Conservation (phyloP, 2,113 vertebrate species). For the Dendropsophus ebraccatus region DNA sequence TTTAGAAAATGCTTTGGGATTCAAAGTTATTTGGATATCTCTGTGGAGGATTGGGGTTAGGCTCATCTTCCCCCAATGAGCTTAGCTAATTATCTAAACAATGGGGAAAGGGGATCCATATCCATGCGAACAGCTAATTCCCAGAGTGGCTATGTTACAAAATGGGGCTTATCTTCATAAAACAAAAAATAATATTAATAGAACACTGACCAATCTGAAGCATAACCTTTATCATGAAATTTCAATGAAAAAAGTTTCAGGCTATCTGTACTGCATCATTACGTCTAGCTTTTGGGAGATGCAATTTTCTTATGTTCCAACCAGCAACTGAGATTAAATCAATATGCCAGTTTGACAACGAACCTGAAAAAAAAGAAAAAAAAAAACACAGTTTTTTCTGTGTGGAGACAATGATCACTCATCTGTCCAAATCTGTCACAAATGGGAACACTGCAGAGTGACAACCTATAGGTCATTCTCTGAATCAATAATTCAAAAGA, state of each 20-base stretch:
- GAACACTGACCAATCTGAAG: no score
- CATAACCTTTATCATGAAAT: no score
- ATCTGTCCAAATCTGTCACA: constrained; percentile 44
- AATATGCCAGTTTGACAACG: constrained; percentile 49
- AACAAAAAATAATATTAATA: no score
- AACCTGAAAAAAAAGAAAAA: background rate
- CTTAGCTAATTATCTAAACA: no score
- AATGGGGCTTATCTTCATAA: no score
- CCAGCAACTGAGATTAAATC: constrained; percentile 35
- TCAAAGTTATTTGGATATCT: no score
- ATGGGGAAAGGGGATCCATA: no score
- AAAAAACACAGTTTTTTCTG: constrained; percentile 41
- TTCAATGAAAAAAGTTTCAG: background rate
- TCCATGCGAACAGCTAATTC: no score
- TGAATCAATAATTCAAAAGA: constrained; percentile 52
- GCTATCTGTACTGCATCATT: background rate
- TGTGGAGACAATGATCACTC: constrained; percentile 47
- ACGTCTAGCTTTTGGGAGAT: constrained; percentile 8
- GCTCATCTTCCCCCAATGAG: no score
- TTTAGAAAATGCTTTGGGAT: no score
- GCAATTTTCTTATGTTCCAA: constrained; percentile 2
- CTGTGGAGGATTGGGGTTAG: no score
- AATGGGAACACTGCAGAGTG: constrained; percentile 11
- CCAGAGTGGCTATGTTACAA: no score
- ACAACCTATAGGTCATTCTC: constrained; percentile 50